These are phyloP conservation scores for Sebastes hopkinsi DNA, from an alignment of 2,797 vertebrate genomes.

Conservation along the genomic window DNA sequence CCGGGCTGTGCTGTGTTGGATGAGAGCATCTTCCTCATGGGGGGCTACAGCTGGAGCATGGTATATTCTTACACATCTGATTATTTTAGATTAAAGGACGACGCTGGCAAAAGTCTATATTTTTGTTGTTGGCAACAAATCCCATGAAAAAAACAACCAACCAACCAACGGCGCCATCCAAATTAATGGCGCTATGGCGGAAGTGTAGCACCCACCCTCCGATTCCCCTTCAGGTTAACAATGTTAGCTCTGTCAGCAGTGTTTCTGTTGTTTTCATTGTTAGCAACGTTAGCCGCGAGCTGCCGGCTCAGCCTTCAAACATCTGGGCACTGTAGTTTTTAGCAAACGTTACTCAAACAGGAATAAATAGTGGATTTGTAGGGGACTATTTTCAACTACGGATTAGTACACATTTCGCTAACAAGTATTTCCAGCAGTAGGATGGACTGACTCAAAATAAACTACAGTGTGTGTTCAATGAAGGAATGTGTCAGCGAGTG, in stretches of 20 bases:
- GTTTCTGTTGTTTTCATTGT: too few species aligned
- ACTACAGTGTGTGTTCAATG: background rate
- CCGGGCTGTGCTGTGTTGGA: conserved; percentile 95
- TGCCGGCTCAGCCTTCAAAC: background rate
- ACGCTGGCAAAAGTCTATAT: background rate
- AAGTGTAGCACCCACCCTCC: too few species aligned
- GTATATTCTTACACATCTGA: conserved; percentile 68
- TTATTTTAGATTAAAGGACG: background rate
- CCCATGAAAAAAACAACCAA: background rate
- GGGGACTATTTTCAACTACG: background rate
- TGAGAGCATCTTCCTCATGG: conserved; percentile 96
- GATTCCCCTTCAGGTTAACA: too few species aligned
- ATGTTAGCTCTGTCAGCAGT: too few species aligned
- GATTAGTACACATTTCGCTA: background rate
- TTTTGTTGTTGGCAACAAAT: background rate
- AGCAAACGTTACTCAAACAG: background rate
- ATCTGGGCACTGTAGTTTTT: background rate
- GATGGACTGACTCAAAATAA: background rate
- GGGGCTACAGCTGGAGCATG: conserved; percentile 99
- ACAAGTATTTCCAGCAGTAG: background rate
- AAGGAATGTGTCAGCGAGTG: background rate
- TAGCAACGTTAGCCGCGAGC: too few species aligned
- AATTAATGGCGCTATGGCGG: too few species aligned
- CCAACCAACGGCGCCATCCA: too few species aligned
- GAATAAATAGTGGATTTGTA: background rate